A percentile compares a stretch with the other conserved stretches of the same genome.
Conservation (phyloP, 2,888 invertebrate species). For the Nyleta sp. region DNA sequence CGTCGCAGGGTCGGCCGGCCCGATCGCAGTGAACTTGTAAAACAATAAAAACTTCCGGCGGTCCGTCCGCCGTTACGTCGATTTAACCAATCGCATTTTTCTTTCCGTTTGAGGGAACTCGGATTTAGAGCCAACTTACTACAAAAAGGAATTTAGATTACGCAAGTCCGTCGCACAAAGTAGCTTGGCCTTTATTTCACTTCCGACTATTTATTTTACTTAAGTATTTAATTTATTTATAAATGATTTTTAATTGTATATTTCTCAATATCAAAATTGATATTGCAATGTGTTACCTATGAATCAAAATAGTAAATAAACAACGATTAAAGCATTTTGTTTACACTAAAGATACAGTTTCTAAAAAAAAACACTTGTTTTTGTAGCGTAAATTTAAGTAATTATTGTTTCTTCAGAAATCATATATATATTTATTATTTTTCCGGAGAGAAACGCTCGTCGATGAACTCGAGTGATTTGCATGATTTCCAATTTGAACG, state of each 20-base stretch:
- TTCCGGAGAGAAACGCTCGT: too few species aligned
- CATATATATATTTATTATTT: too few species aligned
- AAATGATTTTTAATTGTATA: too few species aligned
- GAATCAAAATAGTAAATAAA: too few species aligned
- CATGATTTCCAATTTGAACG: constrained; percentile 59
- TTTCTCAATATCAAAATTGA: too few species aligned
- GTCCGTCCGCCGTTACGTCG: constrained; percentile 69
- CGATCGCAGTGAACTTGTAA: constrained; percentile 77
- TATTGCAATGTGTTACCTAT: too few species aligned
- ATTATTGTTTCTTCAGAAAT: too few species aligned
- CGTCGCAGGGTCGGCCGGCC: constrained; percentile 61
- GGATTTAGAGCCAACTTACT: constrained; percentile 31
- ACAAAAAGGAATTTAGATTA: constrained; percentile 19
- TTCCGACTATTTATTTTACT: neutral
- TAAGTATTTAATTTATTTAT: too few species aligned
- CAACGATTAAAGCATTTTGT: too few species aligned
- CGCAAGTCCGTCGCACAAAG: neutral
- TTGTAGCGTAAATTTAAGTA: too few species aligned
- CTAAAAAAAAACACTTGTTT: too few species aligned
- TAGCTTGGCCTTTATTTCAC: neutral
- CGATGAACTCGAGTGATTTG: constrained; percentile 42
- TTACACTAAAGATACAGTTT: too few species aligned
- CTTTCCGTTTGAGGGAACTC: constrained; percentile 54
- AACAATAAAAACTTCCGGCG: constrained; percentile 82
- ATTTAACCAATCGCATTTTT: constrained; percentile 53